These are phyloP conservation scores for Bucco capensis DNA, from an alignment of 2,113 vertebrate genomes.

Conservation along the genomic window DNA sequence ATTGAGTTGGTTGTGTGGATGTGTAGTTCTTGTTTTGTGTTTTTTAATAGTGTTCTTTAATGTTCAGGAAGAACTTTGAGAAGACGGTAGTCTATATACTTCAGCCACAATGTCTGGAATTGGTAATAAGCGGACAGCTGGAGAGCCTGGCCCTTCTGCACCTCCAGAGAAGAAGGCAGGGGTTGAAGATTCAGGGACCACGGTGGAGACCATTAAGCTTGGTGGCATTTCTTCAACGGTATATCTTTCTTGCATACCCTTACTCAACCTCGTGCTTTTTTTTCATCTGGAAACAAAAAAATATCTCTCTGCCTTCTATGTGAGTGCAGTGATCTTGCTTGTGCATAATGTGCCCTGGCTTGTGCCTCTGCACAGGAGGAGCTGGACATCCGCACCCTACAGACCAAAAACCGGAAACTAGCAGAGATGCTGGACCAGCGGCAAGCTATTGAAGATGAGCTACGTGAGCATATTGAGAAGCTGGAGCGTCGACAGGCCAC, in stretches of 20 bases:
- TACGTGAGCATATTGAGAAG: conserved; percentile 91
- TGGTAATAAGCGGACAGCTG: conserved; percentile 80
- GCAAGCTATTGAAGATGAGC: conserved; percentile 92
- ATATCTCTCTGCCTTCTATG: not conserved
- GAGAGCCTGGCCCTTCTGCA: conserved; percentile 78
- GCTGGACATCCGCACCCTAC: conserved; percentile 91
- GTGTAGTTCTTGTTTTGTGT: not conserved
- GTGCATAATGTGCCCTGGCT: not conserved
- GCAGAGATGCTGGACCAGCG: conserved; percentile 92
- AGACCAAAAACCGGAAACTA: conserved; percentile 91
- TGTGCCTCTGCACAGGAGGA: conserved; percentile 82
- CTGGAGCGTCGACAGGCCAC: conserved; percentile 94
- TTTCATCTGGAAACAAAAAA: not conserved
- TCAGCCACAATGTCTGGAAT: conserved; percentile 81
- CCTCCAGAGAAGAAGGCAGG: conserved; percentile 86
- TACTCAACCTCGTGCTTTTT: rapidly evolving
- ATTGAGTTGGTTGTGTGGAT: not conserved
- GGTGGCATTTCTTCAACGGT: conserved; percentile 92
- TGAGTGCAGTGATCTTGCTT: not conserved
- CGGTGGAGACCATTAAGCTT: conserved; percentile 96
- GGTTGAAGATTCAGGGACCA: conserved; percentile 87
- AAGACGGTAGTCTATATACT: not conserved
- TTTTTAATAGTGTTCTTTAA: not conserved
- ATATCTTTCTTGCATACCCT: not conserved
- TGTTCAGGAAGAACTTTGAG: not conserved